Conservation (phyloP, 2,113 vertebrate genomes). For the Salvelinus namaycush region DNA sequence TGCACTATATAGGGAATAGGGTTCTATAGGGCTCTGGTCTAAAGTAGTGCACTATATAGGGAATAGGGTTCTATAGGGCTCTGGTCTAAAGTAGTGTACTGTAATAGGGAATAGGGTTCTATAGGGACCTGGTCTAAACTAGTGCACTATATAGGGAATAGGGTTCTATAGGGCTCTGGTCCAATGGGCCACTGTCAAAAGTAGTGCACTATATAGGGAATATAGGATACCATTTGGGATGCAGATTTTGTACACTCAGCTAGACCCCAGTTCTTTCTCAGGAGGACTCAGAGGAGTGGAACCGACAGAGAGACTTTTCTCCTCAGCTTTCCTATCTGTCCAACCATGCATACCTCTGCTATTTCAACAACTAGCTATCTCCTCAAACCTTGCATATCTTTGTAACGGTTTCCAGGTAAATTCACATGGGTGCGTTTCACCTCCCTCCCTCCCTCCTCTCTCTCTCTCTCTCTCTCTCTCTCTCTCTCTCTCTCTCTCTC, state of each 20-base stretch:
- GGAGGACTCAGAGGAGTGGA: not conserved
- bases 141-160: no score
- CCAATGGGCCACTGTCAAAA: no score
- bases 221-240: no score
- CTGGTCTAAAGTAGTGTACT: no score
- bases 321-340: not conserved
- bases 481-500: not conserved
- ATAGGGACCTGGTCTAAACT: no score
- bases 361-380: not conserved
- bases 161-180: no score
- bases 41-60: no score
- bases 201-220: no score
- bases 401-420: not conserved
- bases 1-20: no score
- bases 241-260: not conserved
- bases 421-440: slow-evolving; percentile 2
- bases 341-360: not conserved
- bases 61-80: no score
- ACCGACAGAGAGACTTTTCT: not conserved
- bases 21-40: no score
- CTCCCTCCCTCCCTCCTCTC: not conserved
- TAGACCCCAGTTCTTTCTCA: not conserved
- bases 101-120: no score
- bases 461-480: not conserved
- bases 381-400: not conserved